Evolutionary conservation across 2,797 vertebrate genomes (phyloP).

Genomic region (Sebastes cheni): DNA sequence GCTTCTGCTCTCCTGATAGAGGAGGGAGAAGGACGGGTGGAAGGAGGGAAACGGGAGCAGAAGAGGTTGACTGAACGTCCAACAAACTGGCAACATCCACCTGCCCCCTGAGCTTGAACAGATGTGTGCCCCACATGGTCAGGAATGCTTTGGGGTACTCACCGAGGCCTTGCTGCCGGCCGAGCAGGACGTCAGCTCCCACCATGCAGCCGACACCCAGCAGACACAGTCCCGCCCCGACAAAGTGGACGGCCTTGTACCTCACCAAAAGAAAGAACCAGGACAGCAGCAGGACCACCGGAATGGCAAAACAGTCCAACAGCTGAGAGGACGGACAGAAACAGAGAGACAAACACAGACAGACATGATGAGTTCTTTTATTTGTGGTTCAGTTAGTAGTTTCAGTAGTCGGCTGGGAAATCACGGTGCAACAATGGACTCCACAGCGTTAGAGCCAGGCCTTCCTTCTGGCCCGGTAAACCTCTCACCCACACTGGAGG

Average conservation of each 20-base stretch:
- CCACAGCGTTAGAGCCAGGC: no score
- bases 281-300: conserved; percentile 93
- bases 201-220: conserved; percentile 96
- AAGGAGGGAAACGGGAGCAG: background rate
- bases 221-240: conserved; percentile 92
- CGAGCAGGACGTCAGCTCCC: conserved; percentile 91
- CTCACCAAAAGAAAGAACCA: conserved; percentile 96
- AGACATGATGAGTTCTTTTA: background rate
- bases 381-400: background rate
- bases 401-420: background rate
- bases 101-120: background rate
- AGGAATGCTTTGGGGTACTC: conserved; percentile 44
- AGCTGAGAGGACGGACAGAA: conserved; percentile 74
- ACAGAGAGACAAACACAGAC: background rate
- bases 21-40: background rate
- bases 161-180: conserved; percentile 92
- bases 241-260: conserved; percentile 93
- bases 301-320: conserved; percentile 94
- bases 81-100: background rate
- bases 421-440: background rate
- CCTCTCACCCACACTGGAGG: background rate
- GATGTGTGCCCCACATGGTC: background rate
- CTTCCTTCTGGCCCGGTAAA: background rate
- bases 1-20: conserved; percentile 89
- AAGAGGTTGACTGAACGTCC: background rate